phyloP scores from a whole-genome alignment of 2,888 invertebrate genomes.

The Balanococcus diminutus region DNA sequence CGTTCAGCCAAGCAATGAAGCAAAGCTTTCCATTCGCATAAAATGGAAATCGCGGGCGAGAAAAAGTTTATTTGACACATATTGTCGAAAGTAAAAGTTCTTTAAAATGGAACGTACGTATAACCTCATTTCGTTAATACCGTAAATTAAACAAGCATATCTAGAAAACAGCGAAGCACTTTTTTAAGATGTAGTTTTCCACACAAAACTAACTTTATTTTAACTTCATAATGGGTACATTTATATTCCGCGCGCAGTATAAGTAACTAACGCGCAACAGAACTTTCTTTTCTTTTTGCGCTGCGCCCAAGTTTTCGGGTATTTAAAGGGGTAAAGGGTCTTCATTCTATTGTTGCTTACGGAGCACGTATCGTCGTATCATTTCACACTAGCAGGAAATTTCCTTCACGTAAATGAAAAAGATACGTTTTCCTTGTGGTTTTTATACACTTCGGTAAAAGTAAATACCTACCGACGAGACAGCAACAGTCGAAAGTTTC shows the following conservation, averaged over 20 bases:
- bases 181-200: conserved; percentile 22
- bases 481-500: conserved; percentile 12
- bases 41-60: conserved; percentile 15
- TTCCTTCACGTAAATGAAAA: conserved; percentile 29
- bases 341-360: conserved; percentile 1
- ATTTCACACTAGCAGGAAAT: conserved; percentile 10
- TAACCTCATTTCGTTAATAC: conserved; percentile 7
- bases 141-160: conserved; percentile 22
- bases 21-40: background rate
- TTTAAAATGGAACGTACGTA: conserved; percentile 11
- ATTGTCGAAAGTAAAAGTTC: conserved; percentile 17
- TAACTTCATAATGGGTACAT: conserved; percentile 53
- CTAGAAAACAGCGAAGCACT: conserved; percentile 2
- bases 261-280: conserved; percentile 54
- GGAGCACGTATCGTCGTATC: conserved; percentile 24
- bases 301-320: background rate
- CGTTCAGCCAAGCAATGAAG: background rate
- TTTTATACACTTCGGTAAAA: conserved; percentile 14
- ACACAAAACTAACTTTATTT: conserved; percentile 36
- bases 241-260: conserved; percentile 50
- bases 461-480: conserved; percentile 16
- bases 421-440: conserved; percentile 16
- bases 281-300: conserved; percentile 45
- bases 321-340: conserved; percentile 31
- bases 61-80: conserved; percentile 22